Evolutionary conservation across 2,113 vertebrate species (phyloP).

Genomic region (Salvelinus namaycush): DNA sequence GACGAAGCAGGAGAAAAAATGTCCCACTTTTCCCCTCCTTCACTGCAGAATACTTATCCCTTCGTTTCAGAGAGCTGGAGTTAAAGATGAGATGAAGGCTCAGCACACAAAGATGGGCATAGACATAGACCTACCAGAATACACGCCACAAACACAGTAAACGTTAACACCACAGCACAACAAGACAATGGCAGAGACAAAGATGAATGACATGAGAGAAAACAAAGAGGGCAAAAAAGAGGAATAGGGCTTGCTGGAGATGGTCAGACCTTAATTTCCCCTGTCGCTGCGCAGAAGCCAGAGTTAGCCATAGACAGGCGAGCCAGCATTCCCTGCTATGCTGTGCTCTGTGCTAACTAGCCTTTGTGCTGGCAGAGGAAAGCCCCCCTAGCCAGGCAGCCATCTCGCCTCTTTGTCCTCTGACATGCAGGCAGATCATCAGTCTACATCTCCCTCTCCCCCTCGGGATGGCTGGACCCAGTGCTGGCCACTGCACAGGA

Average conservation of each 20-base stretch:
- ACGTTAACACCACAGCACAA: constrained; percentile 7
- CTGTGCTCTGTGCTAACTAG: constrained; percentile 56
- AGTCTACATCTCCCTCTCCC: constrained; percentile 58
- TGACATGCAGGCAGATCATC: constrained; percentile 52
- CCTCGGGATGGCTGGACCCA: constrained; percentile 22
- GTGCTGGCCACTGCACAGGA: neutral
- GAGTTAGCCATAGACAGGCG: constrained; percentile 27
- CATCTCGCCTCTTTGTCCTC: constrained; percentile 71
- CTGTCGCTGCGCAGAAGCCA: constrained; percentile 38
- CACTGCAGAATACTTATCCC: constrained; percentile 58
- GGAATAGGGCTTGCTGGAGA: constrained; percentile 24
- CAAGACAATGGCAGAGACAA: neutral
- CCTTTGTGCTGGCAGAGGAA: constrained; percentile 71
- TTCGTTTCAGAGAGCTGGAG: constrained; percentile 23
- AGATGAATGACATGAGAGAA: constrained; percentile 3
- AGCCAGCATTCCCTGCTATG: constrained; percentile 53
- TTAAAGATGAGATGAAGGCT: neutral
- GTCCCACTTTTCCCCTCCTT: constrained; percentile 8
- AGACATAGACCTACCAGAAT: constrained; percentile 28
- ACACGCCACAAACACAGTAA: constrained; percentile 8
- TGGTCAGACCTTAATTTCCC: constrained; percentile 33
- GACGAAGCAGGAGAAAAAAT: constrained; percentile 14
- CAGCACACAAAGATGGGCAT: constrained; percentile 45
- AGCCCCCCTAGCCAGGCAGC: constrained; percentile 49
- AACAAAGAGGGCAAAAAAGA: constrained; percentile 20